phyloP scores from a whole-genome alignment of 64 coral and sea anemone species.

The Porites australiensis region DNA sequence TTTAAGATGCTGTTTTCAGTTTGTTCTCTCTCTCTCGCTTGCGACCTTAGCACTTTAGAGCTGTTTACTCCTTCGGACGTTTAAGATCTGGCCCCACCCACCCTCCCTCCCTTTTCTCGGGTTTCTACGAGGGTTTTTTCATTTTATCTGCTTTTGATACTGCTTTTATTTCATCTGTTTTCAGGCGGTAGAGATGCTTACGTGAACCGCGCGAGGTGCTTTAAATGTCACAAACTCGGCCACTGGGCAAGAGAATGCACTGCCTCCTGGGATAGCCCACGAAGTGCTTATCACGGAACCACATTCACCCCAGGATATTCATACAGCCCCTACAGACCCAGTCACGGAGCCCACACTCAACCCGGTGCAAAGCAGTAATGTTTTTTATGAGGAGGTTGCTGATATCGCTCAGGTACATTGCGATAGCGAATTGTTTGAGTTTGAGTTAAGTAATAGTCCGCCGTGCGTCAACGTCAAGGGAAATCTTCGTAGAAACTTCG shows the following conservation, averaged over 20 bases:
- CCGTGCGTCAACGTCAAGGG: neutral
- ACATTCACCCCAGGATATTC: neutral
- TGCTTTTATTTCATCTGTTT: neutral
- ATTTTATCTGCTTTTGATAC: neutral
- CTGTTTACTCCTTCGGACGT: no score
- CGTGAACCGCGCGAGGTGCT: no score
- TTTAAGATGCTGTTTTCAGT: neutral
- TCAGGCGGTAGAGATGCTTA: neutral
- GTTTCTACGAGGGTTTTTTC: neutral
- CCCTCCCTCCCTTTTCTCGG: neutral
- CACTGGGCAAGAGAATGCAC: conserved; percentile 8
- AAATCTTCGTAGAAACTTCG: neutral
- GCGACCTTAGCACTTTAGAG: neutral
- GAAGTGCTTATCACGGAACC: neutral
- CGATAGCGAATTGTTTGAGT: neutral
- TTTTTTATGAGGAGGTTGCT: neutral
- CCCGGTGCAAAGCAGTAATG: neutral
- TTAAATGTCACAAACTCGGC: no score
- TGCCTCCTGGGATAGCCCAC: neutral
- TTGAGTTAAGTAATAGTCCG: neutral
- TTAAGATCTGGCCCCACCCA: neutral
- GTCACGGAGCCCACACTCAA: neutral
- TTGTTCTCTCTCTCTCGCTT: neutral
- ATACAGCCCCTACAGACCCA: neutral
- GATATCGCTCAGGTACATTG: neutral